Conservation (phyloP, 2,888 invertebrate genomes). For the Miltochrista miniata region DNA sequence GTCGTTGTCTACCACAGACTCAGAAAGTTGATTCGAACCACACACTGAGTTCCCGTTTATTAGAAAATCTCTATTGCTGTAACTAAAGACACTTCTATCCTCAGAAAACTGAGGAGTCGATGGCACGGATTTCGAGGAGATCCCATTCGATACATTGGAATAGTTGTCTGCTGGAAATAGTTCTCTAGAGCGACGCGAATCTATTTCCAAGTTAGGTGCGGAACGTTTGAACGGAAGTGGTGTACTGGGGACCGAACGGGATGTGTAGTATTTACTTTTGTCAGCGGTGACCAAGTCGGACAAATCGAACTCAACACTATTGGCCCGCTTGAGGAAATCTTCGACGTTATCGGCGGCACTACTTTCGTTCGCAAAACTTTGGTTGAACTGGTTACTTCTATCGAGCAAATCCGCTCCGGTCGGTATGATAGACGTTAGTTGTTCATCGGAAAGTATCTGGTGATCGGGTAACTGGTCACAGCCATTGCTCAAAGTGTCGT, state of each 20-base stretch:
- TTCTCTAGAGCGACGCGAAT: slow-evolving; percentile 67
- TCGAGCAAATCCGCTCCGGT: slow-evolving; percentile 60
- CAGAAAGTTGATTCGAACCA: slow-evolving; percentile 53
- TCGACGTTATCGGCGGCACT: slow-evolving; percentile 64
- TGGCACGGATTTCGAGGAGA: slow-evolving; percentile 89
- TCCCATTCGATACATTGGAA: slow-evolving; percentile 70
- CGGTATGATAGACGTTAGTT: slow-evolving; percentile 71
- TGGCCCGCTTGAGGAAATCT: slow-evolving; percentile 72
- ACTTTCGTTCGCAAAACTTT: slow-evolving; percentile 56
- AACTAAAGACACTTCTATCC: slow-evolving; percentile 82
- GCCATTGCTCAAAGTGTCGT: slow-evolving; percentile 63
- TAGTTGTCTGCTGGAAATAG: slow-evolving; percentile 61
- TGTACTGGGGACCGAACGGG: slow-evolving; percentile 88
- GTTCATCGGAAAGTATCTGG: slow-evolving; percentile 66
- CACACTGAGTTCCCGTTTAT: slow-evolving; percentile 85
- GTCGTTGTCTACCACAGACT: slow-evolving; percentile 57
- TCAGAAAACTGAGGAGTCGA: slow-evolving; percentile 85
- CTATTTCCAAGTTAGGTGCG: slow-evolving; percentile 65
- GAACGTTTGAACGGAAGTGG: slow-evolving; percentile 83
- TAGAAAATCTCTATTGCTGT: slow-evolving; percentile 84
- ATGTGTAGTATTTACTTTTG: slow-evolving; percentile 78
- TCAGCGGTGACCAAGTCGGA: slow-evolving; percentile 65
- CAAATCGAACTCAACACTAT: slow-evolving; percentile 75
- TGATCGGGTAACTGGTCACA: slow-evolving; percentile 69
- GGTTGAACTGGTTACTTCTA: slow-evolving; percentile 61